Base-by-base conservation (phyloP, 2,797 vertebrate genomes). In the Coregonus suidteri region DNA sequence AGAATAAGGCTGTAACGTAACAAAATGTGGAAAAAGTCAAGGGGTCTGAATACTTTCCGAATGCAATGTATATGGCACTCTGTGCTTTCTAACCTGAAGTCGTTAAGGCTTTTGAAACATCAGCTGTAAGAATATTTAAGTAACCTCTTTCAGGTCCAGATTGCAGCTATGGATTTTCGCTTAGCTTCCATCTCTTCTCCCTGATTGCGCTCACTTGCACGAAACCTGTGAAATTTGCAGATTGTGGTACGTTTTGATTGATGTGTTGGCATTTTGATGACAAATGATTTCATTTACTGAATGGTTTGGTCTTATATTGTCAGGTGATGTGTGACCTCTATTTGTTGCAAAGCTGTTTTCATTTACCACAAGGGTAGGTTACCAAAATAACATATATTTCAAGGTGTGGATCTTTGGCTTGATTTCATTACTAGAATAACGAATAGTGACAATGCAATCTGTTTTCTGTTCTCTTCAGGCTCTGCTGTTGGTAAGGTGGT, bases 401-500 rank as follows among this genome's bases (percentile, higher is more conserved):
- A 35, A 35, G 35, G 4, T 35, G 35, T 66, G 30, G 25, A 31
- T 66, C 30, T 66, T 66, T 11, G 62, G 25, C 62, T 66, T 66
- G 64, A 18, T 66, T 66, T 4, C 35, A 35, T 66, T 14, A 31
- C 11, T 15, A 30, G 6, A 30, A 66, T 13, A 66, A 31, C 4
- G 4, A 14, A 31, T 35, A 35, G 35, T 66, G 25, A 14, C 64
- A 65, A 14, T 66, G 64, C 30, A 30, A 34, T 30, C 25, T 66
- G 30, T 31, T 31, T n/a, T 51, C 16, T 30, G 6, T 53, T 77
- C n/a, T 83, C 75, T 82, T 11, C 85, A 99, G 98, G 96, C 15
- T 97, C 97, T 0, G 0, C 4, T 6, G 76, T 88, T 69, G 98
- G 96, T 14, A 93, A 90, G 66, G 93, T 97, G 76, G n/a, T 64